Evolutionary conservation across 1,140 invertebrate species (phyloP), one percentile per base, ranked within the genome.

Genomic region (Zaprionus africanus): DNA sequence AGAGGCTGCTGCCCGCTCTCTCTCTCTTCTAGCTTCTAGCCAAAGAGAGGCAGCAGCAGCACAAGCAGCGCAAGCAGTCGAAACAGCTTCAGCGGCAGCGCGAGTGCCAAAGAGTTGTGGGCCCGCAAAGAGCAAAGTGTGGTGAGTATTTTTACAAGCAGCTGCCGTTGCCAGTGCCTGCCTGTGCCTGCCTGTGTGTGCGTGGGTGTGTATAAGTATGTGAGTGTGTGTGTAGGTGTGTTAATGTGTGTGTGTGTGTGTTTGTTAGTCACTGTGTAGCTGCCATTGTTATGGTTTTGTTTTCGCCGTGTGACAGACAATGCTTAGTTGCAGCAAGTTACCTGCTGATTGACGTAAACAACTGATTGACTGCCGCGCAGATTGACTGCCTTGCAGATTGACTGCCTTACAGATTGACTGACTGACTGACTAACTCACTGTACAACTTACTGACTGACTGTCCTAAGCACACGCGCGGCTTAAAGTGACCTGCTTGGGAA

Each of bases 91-190:
- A 71, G 22, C 57, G 63, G 15, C 57, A 73, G 49, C 15, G 38
- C 38, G 38, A 41, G 38, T 41, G 15, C 66, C 56, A 87, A 87
- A 82, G 80, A 87, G 84, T 88, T 86, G 63, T 58, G 57, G 53
- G 17, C 31, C 13, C 57, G 49, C 76, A 54, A 79, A 81, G 80
- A 88, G 84, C 74, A 69, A 7, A 81, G 68, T 65, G 84, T 87
- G 84, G 84, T 87, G 84, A 87, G 63, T 87, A 84, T 81, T 69
- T 73, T 67, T 68, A 70, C 36, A 58, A 60, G 49, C 24, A 22
- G 19, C 53, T 51, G 28, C 41, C 28, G 34, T 57, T 15, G 43
- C 31, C 38, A 13, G 4, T 34, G 6, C 1, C 34, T n/a, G n/a
- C n/a, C n/a, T n/a, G n/a, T 22, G 2, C 22, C 0, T 38, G 41